Percentiles rank a stretch among this genome's conserved stretches.
Conservation (phyloP, 2,888 invertebrate genomes). For the Dasysyrphus tricinctus region DNA sequence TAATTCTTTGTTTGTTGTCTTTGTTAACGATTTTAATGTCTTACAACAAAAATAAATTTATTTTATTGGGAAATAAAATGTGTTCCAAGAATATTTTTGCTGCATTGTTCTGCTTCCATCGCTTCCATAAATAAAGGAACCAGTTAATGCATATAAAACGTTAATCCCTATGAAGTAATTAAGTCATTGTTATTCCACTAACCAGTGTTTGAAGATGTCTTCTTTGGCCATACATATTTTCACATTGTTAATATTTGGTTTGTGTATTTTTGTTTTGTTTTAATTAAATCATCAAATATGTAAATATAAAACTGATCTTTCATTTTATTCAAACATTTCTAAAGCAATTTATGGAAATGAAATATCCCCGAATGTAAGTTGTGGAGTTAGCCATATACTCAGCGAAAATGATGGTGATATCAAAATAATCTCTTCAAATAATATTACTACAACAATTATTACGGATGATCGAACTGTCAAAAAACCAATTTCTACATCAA, state of each 20-base stretch:
- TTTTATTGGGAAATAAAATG: not conserved
- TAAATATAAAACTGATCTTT: not conserved
- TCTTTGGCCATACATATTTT: not conserved
- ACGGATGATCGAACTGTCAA: not conserved
- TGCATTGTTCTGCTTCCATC: not conserved
- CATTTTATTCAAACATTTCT: not conserved
- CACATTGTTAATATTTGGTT: not conserved
- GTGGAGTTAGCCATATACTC: not conserved
- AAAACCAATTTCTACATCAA: conserved; percentile 2
- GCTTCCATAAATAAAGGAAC: not conserved
- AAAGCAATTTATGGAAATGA: not conserved
- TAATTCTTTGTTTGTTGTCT: not conserved
- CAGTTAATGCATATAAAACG: not conserved
- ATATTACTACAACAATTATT: not conserved
- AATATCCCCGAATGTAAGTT: not conserved
- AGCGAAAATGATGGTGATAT: conserved; percentile 10
- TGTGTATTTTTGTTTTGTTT: not conserved
- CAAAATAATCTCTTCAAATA: not conserved
- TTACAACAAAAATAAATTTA: conserved; percentile 2
- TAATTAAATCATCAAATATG: not conserved
- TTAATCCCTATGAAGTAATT: not conserved
- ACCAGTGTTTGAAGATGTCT: conserved; percentile 2
- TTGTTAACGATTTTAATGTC: not conserved
- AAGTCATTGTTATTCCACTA: not conserved
- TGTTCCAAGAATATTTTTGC: not conserved